Percentiles rank a stretch among this genome's conserved stretches.
Evolutionary conservation across 1,140 invertebrate genomes (phyloP).

Genomic region (Drosophila pectinifera): DNA sequence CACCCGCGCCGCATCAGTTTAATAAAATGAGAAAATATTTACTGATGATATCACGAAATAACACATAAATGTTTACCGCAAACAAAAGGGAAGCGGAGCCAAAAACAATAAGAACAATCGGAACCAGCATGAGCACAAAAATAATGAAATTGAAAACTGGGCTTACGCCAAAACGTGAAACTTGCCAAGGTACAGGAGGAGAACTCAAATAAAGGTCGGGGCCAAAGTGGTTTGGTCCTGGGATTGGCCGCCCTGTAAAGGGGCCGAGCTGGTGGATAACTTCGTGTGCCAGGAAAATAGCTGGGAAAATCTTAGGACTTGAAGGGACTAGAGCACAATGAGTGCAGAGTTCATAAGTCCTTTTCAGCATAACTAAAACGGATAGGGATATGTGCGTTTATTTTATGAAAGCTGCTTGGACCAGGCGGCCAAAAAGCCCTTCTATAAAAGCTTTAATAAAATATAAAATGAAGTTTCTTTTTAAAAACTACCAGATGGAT

Average conservation of each 20-base stretch:
- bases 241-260: conserved; percentile 7
- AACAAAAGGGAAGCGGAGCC: conserved; percentile 51
- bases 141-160: conserved; percentile 80
- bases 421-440: neutral
- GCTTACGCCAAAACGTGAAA: conserved; percentile 47
- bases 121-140: conserved; percentile 68
- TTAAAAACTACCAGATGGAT: too few relatives aligned
- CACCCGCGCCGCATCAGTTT: conserved; percentile 15
- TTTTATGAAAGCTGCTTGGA: neutral
- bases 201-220: conserved; percentile 62
- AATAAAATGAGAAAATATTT: conserved; percentile 63
- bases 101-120: conserved; percentile 48
- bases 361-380: conserved; percentile 64
- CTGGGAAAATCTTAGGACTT: conserved; percentile 38
- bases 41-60: conserved; percentile 63
- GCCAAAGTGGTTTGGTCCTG: conserved; percentile 50
- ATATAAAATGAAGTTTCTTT: neutral
- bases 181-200: conserved; percentile 29
- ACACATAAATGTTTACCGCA: conserved; percentile 64
- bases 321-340: conserved; percentile 23
- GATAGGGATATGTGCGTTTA: conserved; percentile 13
- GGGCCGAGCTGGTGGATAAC: conserved; percentile 9
- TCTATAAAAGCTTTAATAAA: too few relatives aligned
- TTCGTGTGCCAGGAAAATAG: conserved; percentile 45
- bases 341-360: conserved; percentile 65